Base-by-base conservation (phyloP, 2,888 invertebrate genomes). In the Tolmerus cingulatus region DNA sequence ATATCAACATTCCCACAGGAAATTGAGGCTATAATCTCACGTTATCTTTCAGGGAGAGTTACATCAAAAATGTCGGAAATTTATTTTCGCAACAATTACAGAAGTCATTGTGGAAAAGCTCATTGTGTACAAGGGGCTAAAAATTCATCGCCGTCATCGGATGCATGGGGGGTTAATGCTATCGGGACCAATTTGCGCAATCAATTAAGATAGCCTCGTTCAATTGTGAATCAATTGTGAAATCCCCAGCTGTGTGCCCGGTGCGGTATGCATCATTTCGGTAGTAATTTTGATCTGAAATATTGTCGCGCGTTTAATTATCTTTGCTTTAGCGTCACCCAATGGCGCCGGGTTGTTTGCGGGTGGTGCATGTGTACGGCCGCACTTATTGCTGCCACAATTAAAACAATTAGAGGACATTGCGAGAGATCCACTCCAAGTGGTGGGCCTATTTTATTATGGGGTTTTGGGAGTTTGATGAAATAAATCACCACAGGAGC, bases 401-500 rank as follows among this genome's bases (percentile, higher is more conserved):
- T 78, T 78, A 78, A 46, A 43, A 78, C 78, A 78, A 78, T 78
- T 78, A 78, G 43, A 78, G 43, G 78, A 43, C 43, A 46, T 43
- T 78, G 23, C 46, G n/a, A 66, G 43, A 23, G 19, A 34, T 23
- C 78, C 34, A 16, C n/a, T 34, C 78, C 43, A 78, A 78, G 78
- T 37, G 23, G 78, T 37, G n/a, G 46, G 12, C 78, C 46, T 23
- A 78, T 43, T 78, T 43, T 23, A 78, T 0, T 14, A 14, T 78
- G 37, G 5, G 9, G 23, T n/a, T 37, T 78, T 27, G 43, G n/a
- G 78, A 23, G 37, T 37, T 78, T 78, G 46, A 78, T 43, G 43
- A 43, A 78, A 78, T 78, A 78, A 78, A 78, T 78, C 78, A 78
- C 78, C 78, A 78, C 23, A 8, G 78, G n/a, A 43, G 43, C 43